phyloP scores from a whole-genome alignment of 1,140 invertebrate genomes.

The Diorhabda elongata region DNA sequence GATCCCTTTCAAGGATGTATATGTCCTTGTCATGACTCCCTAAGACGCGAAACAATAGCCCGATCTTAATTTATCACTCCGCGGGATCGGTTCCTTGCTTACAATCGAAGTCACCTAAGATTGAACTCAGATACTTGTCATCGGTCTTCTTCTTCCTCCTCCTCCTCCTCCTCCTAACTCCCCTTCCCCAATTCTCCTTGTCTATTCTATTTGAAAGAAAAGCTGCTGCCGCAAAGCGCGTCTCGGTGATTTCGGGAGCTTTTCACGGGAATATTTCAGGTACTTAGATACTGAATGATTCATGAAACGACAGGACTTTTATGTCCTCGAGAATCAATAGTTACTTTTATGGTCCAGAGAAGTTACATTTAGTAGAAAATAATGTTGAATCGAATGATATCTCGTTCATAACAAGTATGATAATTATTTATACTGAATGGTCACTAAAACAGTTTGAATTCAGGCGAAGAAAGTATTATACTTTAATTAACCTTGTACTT shows the following conservation, averaged over 20 bases:
- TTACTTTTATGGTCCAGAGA: not conserved
- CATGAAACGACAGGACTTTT: slow-evolving; percentile 5
- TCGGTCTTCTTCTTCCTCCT: slow-evolving; percentile 31
- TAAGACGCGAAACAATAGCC: slow-evolving; percentile 36
- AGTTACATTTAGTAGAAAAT: too few relatives aligned
- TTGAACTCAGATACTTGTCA: slow-evolving; percentile 40
- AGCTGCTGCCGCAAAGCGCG: slow-evolving; percentile 8
- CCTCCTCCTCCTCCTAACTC: slow-evolving; percentile 24
- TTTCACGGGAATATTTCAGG: slow-evolving; percentile 13
- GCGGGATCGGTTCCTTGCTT: slow-evolving; percentile 39
- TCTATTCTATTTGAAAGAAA: slow-evolving; percentile 5
- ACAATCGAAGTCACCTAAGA: slow-evolving; percentile 38
- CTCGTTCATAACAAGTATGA: too few relatives aligned
- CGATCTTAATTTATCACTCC: slow-evolving; percentile 41
- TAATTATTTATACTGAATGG: too few relatives aligned
- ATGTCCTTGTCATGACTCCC: slow-evolving; percentile 40
- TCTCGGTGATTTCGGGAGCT: slow-evolving; percentile 7
- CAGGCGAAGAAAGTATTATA: too few relatives aligned
- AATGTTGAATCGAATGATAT: too few relatives aligned
- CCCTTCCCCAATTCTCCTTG: not conserved
- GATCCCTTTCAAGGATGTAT: slow-evolving; percentile 15
- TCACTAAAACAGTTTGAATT: too few relatives aligned
- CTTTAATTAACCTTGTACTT: too few relatives aligned
- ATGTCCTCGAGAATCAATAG: slow-evolving; percentile 3
- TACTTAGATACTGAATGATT: slow-evolving; percentile 14